These are phyloP conservation scores for Campopleginae sp. DNA, from an alignment of 2,888 invertebrate genomes.

Conservation along the genomic window DNA sequence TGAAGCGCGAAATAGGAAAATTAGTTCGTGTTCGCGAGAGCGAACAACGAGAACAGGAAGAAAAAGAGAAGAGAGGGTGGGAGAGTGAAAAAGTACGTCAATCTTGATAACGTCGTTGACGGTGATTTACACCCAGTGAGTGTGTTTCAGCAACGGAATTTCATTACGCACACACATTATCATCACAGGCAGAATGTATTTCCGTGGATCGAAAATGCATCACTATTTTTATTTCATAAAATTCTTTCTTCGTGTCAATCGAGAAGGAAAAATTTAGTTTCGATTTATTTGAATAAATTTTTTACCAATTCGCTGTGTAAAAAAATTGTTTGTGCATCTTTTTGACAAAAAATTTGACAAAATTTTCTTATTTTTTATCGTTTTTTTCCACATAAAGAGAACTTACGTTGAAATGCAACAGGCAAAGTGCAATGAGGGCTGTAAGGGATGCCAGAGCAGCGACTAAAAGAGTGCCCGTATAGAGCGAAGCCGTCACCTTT, in stretches of 20 bases:
- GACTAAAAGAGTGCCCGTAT: slow-evolving; percentile 89
- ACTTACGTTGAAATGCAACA: slow-evolving; percentile 87
- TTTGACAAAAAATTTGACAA: background rate
- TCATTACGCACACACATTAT: background rate
- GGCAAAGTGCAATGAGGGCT: slow-evolving; percentile 87
- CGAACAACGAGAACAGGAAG: slow-evolving; percentile 2
- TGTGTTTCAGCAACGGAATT: background rate
- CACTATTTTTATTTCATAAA: background rate
- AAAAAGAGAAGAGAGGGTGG: background rate
- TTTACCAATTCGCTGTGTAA: background rate
- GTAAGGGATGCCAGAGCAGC: slow-evolving; percentile 87
- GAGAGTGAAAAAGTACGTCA: slow-evolving; percentile 3
- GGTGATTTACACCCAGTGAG: slow-evolving; percentile 20
- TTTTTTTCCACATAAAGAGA: background rate
- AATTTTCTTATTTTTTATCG: background rate
- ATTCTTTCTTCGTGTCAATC: background rate
- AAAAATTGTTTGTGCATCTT: background rate
- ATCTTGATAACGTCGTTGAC: slow-evolving; percentile 45
- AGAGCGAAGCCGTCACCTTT: slow-evolving; percentile 89
- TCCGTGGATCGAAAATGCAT: slow-evolving; percentile 4
- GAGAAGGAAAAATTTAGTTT: background rate
- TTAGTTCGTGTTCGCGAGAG: slow-evolving; percentile 26
- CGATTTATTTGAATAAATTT: background rate
- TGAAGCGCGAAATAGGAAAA: slow-evolving; percentile 47
- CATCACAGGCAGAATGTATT: background rate